A percentile compares a stretch with the other conserved stretches of the same genome.
phyloP scores from a whole-genome alignment of 1,140 invertebrate species.

The Drosophila subpulchrella region DNA sequence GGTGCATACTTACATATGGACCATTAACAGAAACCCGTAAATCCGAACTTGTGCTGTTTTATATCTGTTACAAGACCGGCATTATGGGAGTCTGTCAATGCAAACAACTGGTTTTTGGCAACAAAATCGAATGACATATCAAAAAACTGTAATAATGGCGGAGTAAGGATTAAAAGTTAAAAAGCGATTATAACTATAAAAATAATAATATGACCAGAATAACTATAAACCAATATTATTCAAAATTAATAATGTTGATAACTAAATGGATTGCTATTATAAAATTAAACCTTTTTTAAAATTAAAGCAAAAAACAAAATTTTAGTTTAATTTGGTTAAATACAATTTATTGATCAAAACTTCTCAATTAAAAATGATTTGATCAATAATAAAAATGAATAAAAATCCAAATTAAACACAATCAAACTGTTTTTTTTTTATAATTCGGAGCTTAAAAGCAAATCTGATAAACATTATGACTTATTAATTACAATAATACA shows the following conservation, averaged over 20 bases:
- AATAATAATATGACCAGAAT: not conserved
- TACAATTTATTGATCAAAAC: too few species aligned
- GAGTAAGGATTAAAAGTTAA: constrained; percentile 1
- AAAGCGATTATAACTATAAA: not conserved
- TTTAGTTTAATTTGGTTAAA: too few species aligned
- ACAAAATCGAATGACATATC: constrained; percentile 44
- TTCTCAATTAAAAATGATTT: too few species aligned
- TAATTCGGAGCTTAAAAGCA: not conserved
- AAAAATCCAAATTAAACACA: not conserved
- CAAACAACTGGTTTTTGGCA: constrained; percentile 84
- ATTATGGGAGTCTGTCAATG: constrained; percentile 85
- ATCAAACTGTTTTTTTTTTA: too few species aligned
- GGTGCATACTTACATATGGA: constrained; percentile 84
- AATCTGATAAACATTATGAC: not conserved
- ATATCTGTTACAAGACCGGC: constrained; percentile 84
- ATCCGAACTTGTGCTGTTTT: constrained; percentile 85
- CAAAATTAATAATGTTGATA: not conserved
- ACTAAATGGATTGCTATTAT: not conserved
- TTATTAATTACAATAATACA: not conserved
- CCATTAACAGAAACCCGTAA: constrained; percentile 85
- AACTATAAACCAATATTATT: not conserved
- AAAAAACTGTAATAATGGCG: not conserved
- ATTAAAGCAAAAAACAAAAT: not conserved
- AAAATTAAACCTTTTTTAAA: too few species aligned
- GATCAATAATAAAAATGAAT: not conserved